These are phyloP conservation scores for Champsocephalus esox DNA, from an alignment of 2,797 vertebrate species.

Conservation along the genomic window DNA sequence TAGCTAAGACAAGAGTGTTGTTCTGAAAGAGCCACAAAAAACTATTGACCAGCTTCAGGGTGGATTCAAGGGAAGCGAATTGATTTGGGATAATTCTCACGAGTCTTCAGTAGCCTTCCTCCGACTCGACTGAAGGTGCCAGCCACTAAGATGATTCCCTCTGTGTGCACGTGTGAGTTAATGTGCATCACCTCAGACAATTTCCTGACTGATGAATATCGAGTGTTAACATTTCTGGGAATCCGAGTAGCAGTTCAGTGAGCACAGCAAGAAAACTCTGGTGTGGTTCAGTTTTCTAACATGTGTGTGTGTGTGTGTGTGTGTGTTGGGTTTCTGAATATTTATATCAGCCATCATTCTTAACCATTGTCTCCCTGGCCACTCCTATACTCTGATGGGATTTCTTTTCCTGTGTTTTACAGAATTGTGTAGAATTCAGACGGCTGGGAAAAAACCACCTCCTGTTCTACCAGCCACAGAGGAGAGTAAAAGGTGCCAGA, in stretches of 20 bases:
- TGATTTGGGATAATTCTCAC: constrained; percentile 25
- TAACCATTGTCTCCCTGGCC: background rate
- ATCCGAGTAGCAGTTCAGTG: constrained; percentile 35
- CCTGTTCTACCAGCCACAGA: background rate
- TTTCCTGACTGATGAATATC: constrained; percentile 47
- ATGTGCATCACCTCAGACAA: constrained; percentile 23
- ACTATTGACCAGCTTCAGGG: constrained; percentile 15
- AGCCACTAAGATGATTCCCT: background rate
- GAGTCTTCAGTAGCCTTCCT: background rate
- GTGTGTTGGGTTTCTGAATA: constrained; percentile 34
- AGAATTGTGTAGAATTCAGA: background rate
- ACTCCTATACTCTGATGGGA: background rate
- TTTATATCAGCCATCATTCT: constrained; percentile 21
- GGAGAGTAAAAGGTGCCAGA: constrained; percentile 16
- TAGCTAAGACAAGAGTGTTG: background rate
- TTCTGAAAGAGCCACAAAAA: constrained; percentile 6
- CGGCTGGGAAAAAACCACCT: constrained; percentile 17
- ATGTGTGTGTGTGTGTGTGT: background rate
- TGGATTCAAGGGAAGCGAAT: constrained; percentile 21
- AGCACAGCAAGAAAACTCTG: constrained; percentile 46
- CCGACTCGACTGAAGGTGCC: constrained; percentile 1
- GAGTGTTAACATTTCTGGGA: constrained; percentile 59
- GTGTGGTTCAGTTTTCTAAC: constrained; percentile 63
- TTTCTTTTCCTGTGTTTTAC: background rate
- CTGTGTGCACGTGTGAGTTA: background rate